phyloP scores from a whole-genome alignment of 1,140 invertebrate species.

The Sycobia sp. region DNA sequence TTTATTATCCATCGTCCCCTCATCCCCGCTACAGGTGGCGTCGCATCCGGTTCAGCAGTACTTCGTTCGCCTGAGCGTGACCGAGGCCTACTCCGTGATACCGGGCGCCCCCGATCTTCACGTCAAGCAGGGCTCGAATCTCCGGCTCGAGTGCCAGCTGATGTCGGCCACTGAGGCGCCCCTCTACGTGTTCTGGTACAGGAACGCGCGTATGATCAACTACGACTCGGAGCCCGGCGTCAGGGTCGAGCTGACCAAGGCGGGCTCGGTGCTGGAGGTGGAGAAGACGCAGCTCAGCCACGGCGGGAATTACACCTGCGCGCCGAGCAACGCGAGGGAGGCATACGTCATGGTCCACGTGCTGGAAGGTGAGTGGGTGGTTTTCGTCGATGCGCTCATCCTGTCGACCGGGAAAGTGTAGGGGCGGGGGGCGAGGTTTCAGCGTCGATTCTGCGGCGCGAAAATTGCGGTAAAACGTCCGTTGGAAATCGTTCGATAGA shows the following conservation, averaged over 20 bases:
- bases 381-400: no score
- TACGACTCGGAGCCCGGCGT: slow-evolving; percentile 68
- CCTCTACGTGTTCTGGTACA: slow-evolving; percentile 82
- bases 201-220: slow-evolving; percentile 75
- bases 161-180: slow-evolving; percentile 75
- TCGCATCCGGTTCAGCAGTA: slow-evolving; percentile 55
- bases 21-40: slow-evolving; percentile 45
- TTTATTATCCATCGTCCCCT: no score
- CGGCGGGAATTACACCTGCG: slow-evolving; percentile 73
- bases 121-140: slow-evolving; percentile 74
- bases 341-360: slow-evolving; percentile 75
- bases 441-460: no score
- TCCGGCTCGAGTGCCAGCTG: slow-evolving; percentile 74
- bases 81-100: slow-evolving; percentile 77
- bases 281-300: slow-evolving; percentile 65
- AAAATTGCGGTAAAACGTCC: no score
- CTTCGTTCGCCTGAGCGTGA: slow-evolving; percentile 52
- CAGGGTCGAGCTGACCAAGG: slow-evolving; percentile 57
- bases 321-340: slow-evolving; percentile 71
- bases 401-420: no score
- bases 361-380: slow-evolving; percentile 59
- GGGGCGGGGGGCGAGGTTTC: no score
- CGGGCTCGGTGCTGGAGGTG: slow-evolving; percentile 64
- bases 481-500: no score
- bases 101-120: slow-evolving; percentile 76